These are phyloP conservation scores for Crypturellus tataupa DNA, from an alignment of 2,797 vertebrate species.

Conservation along the genomic window DNA sequence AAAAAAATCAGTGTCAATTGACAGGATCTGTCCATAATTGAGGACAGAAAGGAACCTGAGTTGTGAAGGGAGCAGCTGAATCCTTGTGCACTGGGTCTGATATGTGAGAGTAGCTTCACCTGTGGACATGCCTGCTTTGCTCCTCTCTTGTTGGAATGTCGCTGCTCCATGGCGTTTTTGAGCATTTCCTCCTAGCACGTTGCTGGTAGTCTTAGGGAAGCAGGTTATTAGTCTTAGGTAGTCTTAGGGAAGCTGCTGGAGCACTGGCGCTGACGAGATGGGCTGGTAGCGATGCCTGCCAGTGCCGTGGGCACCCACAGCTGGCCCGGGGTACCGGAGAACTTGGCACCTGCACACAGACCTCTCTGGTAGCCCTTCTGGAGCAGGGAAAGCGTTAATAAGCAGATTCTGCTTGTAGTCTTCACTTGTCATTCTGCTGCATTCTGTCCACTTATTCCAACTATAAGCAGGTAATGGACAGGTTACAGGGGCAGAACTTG, in stretches of 20 bases:
- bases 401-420: constrained; percentile 14
- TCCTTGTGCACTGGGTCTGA: background rate
- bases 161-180: background rate
- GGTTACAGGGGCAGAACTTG: constrained; percentile 55
- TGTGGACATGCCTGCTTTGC: background rate
- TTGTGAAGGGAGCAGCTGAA: background rate
- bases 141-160: background rate
- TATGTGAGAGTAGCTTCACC: background rate
- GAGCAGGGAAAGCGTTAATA: constrained; percentile 16
- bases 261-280: fast-evolving
- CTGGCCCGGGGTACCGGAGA: background rate
- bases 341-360: too few species aligned
- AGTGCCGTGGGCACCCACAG: background rate
- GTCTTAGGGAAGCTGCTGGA: background rate
- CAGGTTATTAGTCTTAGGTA: too few species aligned
- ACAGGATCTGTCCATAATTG: background rate
- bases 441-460: constrained; percentile 46
- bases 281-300: background rate
- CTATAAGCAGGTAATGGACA: constrained; percentile 56
- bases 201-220: background rate
- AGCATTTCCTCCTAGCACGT: background rate
- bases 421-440: constrained; percentile 6
- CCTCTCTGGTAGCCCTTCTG: too few species aligned
- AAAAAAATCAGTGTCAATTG: background rate
- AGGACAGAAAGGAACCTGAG: background rate